Percentiles rank a stretch among this genome's conserved stretches.
phyloP scores from a whole-genome alignment of 2,888 invertebrate species.

The Tachina fera region DNA sequence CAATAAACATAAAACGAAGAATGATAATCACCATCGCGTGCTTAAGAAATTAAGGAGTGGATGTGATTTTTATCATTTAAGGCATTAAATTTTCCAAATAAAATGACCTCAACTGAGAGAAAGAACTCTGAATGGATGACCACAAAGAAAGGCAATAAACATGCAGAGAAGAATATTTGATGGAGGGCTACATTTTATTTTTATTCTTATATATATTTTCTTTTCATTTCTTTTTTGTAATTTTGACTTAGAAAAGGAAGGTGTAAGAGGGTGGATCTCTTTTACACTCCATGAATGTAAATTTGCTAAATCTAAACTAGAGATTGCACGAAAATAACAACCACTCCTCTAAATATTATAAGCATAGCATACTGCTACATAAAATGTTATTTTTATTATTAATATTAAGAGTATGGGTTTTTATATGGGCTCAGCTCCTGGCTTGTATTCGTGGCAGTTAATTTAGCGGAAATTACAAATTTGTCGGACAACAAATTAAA shows the following conservation, averaged over 20 bases:
- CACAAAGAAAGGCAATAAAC: conserved; percentile 32
- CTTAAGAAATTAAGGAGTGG: conserved; percentile 82
- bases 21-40: conserved; percentile 82
- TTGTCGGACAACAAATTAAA: conserved; percentile 79
- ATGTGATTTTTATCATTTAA: conserved; percentile 83
- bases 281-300: conserved; percentile 64
- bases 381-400: conserved; percentile 13
- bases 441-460: conserved; percentile 21
- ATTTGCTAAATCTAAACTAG: conserved; percentile 59
- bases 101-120: conserved; percentile 50
- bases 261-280: conserved; percentile 47
- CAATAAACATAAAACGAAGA: conserved; percentile 67
- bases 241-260: not conserved
- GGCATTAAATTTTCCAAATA: conserved; percentile 64
- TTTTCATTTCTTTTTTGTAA: not conserved
- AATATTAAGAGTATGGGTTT: conserved; percentile 3
- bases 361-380: not conserved
- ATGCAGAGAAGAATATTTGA: conserved; percentile 36
- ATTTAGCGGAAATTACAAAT: conserved; percentile 81
- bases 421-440: conserved; percentile 35
- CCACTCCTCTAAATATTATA: conserved; percentile 60
- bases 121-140: conserved; percentile 43
- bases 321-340: conserved; percentile 71
- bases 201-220: no score
- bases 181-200: conserved; percentile 48